Evolutionary conservation across 37 sponge, comb jelly and placozoan genomes (phyloP), one percentile per base, ranked within the genome.

Genomic region (Lycopodina hypogea): DNA sequence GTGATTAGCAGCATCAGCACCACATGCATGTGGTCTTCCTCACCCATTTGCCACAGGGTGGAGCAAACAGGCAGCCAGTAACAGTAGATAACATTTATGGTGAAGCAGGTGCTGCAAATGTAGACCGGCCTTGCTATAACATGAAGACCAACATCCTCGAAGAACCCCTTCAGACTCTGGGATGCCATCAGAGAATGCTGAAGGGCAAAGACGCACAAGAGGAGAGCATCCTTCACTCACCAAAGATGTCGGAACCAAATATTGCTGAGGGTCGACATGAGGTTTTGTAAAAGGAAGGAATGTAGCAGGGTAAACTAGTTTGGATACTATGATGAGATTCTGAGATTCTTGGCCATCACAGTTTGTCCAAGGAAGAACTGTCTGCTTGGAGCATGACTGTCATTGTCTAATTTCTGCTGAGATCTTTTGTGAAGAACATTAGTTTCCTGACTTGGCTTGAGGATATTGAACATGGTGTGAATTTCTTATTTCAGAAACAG

Each of bases 151-250:
- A 78, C 30, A 28, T 52, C 36, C 28, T 66, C 56, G 11, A 76
- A 71, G 40, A 76, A 56, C 35, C 38, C 57, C 56, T 64, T 81
- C 41, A 83, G 0, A 9, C 41, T 4, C 3, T 28, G 33, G 32
- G 24, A 30, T 17, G 78, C 78, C 88, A 88, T 88, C 32, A 65
- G 18, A 3, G 75, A 60, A 67, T 88, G 88, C 59, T 83, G 83
- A 22, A 78, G 37, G 19, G 66, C 78, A 35, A 88, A 87, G 23
- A 88, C 45, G 0, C 61, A 50, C 24, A 88, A 58, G 22, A 88
- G 74, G 1, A 41, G 38, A 33, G 48, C 78, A 72, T 88, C 52
- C 45, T 65, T 28, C 26, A 65, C 30, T 4, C n/a, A n/a, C n/a
- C n/a, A n/a, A n/a, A n/a, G n/a, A n/a, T n/a, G n/a, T n/a, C n/a